Conservation (phyloP, 2,113 vertebrate genomes). For the Mormoops blainvillei region DNA sequence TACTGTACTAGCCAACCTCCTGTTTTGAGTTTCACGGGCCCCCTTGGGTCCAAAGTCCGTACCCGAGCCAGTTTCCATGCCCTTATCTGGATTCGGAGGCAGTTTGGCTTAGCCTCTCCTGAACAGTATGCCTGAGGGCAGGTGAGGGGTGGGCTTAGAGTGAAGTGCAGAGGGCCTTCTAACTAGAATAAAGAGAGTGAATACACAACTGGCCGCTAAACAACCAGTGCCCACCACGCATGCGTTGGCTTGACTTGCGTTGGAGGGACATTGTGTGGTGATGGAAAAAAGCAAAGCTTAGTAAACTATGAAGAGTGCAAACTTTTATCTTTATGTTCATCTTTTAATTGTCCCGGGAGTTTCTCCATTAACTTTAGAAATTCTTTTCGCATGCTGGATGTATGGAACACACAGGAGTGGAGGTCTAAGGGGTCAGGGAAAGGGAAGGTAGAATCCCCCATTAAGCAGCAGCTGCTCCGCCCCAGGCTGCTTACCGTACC, state of each 20-base stretch:
- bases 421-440: neutral
- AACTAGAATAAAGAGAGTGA: neutral
- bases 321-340: neutral
- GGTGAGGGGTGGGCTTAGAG: fast-evolving
- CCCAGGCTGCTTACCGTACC: neutral
- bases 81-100: neutral
- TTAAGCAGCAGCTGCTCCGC: neutral
- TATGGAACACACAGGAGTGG: neutral
- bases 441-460: neutral
- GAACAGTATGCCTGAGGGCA: neutral
- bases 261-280: neutral
- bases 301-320: neutral
- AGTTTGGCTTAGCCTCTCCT: neutral
- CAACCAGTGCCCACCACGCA: neutral
- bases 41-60: neutral
- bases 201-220: neutral
- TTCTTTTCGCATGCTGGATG: neutral
- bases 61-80: neutral
- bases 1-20: neutral
- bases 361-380: neutral
- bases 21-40: neutral
- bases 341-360: neutral
- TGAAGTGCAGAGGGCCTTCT: neutral
- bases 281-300: neutral
- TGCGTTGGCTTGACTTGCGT: neutral